Percentiles rank a stretch among this genome's conserved stretches.
These are phyloP conservation scores for Elanus axillaris DNA, from an alignment of 2,113 vertebrate genomes.

Conservation along the genomic window DNA sequence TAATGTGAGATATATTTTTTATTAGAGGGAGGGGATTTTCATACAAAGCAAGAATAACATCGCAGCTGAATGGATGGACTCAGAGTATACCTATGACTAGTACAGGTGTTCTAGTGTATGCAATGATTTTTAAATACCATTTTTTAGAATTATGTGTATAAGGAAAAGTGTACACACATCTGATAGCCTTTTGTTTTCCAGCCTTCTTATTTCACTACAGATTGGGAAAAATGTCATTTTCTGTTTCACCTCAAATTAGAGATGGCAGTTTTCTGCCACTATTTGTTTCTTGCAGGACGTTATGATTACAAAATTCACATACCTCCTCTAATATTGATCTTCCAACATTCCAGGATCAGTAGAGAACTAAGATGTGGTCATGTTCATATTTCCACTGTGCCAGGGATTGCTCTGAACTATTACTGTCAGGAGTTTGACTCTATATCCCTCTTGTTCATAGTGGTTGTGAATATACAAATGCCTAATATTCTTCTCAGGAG, in stretches of 20 bases:
- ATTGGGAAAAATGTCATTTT: background rate
- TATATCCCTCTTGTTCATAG: background rate
- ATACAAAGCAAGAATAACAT: background rate
- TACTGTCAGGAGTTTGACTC: background rate
- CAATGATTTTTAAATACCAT: background rate
- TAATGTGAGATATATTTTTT: conserved; percentile 40
- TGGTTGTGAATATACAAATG: background rate
- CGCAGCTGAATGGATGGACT: background rate
- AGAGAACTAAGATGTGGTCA: background rate
- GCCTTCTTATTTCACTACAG: background rate
- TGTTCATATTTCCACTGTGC: background rate
- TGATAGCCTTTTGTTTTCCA: background rate
- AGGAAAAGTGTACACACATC: background rate
- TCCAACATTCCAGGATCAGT: background rate
- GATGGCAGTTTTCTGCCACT: background rate
- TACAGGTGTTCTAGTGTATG: background rate
- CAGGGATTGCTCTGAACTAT: background rate
- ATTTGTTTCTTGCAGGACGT: background rate
- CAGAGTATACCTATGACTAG: background rate
- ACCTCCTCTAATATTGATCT: background rate
- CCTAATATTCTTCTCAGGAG: background rate
- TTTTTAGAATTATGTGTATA: background rate
- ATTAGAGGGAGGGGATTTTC: conserved; percentile 30
- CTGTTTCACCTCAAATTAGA: background rate
- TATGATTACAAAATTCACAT: background rate